phyloP scores from a whole-genome alignment of 92 coral and sea anemone genomes.

The Heliopora coerulea region DNA sequence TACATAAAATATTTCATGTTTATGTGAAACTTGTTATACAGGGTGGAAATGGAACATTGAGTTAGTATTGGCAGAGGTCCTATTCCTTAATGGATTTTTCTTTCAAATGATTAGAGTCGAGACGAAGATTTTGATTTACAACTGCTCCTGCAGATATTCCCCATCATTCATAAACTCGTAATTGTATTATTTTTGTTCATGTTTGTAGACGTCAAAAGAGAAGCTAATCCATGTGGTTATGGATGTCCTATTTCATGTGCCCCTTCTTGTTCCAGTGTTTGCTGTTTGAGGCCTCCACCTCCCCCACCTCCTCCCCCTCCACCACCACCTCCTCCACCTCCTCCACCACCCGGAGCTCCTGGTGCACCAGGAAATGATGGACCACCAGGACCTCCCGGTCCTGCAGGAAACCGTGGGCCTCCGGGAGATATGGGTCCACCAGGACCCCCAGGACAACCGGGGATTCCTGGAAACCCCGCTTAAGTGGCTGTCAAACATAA shows the following conservation, averaged over 20 bases:
- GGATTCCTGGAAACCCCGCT: conserved; percentile 56
- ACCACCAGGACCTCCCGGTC: conserved; percentile 81
- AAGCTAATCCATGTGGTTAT: conserved; percentile 91
- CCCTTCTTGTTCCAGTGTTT: conserved; percentile 65
- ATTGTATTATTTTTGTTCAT: no score
- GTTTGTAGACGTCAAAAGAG: conserved; percentile 76
- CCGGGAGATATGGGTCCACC: conserved; percentile 86
- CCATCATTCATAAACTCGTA: no score
- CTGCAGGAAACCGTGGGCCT: conserved; percentile 66
- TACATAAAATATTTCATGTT: no score
- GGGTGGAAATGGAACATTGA: no score
- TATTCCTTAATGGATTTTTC: no score
- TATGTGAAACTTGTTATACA: no score
- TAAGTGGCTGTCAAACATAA: no score
- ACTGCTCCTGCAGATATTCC: no score
- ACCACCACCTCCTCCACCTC: conserved; percentile 78
- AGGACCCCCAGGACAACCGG: conserved; percentile 55
- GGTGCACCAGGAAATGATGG: conserved; percentile 78
- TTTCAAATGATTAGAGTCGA: no score
- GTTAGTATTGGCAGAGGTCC: no score
- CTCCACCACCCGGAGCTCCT: conserved; percentile 82
- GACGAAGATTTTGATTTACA: no score
- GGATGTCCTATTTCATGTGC: conserved; percentile 78
- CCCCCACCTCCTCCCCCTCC: conserved; percentile 89
- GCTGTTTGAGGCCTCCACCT: conserved; percentile 89